These are phyloP conservation scores for Parambassis ranga DNA, from an alignment of 2,797 vertebrate genomes.

Conservation along the genomic window DNA sequence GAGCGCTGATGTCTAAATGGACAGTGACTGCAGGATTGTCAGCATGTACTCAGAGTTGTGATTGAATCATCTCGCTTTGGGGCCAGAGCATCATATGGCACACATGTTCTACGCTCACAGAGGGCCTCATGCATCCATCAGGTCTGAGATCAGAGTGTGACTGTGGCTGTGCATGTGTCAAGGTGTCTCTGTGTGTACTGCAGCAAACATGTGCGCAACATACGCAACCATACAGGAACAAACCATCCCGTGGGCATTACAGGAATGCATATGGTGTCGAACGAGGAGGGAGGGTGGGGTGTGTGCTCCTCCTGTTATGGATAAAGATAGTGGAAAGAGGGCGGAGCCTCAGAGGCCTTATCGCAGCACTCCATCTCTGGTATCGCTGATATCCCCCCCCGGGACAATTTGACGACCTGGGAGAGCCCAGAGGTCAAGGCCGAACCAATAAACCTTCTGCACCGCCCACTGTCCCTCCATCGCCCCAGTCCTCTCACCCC, in stretches of 20 bases:
- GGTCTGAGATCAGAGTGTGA: constrained; percentile 51
- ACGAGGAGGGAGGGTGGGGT: background rate
- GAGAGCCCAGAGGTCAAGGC: constrained; percentile 60
- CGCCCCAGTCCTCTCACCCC: constrained; percentile 28
- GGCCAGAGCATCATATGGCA: constrained; percentile 56
- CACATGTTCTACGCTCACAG: constrained; percentile 48
- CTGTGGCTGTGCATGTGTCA: constrained; percentile 39
- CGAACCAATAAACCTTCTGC: constrained; percentile 70
- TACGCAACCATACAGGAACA: constrained; percentile 33
- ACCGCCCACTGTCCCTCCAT: constrained; percentile 41
- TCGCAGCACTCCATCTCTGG: constrained; percentile 58
- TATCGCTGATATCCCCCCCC: constrained; percentile 22
- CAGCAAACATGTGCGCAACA: constrained; percentile 62
- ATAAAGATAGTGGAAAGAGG: constrained; percentile 32
- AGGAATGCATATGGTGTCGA: constrained; percentile 60
- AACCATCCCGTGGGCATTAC: constrained; percentile 56
- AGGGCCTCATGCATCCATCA: constrained; percentile 59
- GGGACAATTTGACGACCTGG: constrained; percentile 47
- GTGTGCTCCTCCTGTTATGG: constrained; percentile 10
- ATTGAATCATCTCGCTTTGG: constrained; percentile 64
- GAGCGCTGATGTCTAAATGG: constrained; percentile 47
- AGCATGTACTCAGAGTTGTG: constrained; percentile 26
- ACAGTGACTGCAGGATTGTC: constrained; percentile 40
- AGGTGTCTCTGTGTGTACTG: constrained; percentile 48
- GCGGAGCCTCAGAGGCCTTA: constrained; percentile 45